phyloP scores from a whole-genome alignment of 2,113 vertebrate species.

The Aptenodytes forsteri region DNA sequence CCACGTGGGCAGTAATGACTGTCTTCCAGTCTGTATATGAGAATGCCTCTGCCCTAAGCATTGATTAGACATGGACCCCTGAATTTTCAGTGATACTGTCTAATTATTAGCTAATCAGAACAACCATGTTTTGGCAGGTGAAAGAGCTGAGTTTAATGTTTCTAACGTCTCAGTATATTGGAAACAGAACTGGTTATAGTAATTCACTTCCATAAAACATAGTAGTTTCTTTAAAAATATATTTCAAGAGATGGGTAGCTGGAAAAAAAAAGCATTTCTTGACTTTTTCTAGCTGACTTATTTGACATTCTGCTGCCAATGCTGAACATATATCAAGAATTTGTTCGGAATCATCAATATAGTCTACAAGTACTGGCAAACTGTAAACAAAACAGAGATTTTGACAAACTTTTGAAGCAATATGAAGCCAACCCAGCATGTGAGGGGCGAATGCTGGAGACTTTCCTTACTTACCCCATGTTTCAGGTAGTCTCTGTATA shows the following conservation, averaged over 20 bases:
- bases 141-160: neutral
- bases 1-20: neutral
- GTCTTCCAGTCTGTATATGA: neutral
- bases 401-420: conserved; percentile 98
- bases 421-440: conserved; percentile 96
- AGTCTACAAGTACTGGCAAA: conserved; percentile 97
- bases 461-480: conserved; percentile 98
- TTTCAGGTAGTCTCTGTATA: conserved; percentile 86
- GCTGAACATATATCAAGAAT: conserved; percentile 99
- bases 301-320: conserved; percentile 99
- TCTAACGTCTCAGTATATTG: neutral
- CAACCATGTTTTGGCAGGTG: neutral
- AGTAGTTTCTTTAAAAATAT: neutral
- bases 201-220: neutral
- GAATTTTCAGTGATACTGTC: neutral
- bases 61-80: neutral
- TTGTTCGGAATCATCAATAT: conserved; percentile 98
- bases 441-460: conserved; percentile 96
- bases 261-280: neutral
- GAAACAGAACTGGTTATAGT: neutral
- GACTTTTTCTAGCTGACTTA: conserved; percentile 86
- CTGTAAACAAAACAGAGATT: conserved; percentile 99
- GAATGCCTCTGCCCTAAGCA: neutral
- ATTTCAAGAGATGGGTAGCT: neutral
- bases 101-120: neutral